A percentile compares a stretch with the other conserved stretches of the same genome.
phyloP scores from a whole-genome alignment of 1,140 invertebrate genomes.

The Pemphigus obesinymphae region DNA sequence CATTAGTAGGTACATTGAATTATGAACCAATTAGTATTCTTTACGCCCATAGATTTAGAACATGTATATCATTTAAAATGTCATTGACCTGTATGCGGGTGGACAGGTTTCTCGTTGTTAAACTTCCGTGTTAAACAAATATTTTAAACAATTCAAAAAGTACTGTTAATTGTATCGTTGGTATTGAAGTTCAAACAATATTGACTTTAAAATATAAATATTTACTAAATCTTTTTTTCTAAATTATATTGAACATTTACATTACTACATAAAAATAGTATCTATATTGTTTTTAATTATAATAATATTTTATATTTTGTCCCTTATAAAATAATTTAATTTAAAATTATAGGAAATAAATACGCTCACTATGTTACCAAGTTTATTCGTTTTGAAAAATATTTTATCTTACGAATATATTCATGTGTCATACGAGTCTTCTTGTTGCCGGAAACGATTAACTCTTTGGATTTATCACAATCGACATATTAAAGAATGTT shows the following conservation, averaged over 20 bases:
- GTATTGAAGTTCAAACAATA: not conserved
- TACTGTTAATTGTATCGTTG: not conserved
- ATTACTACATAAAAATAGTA: no score
- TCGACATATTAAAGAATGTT: not conserved
- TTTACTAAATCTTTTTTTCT: no score
- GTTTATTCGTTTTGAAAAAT: no score
- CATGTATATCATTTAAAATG: not conserved
- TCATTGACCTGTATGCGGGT: constrained; percentile 18
- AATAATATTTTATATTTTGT: not conserved
- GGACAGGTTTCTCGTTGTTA: not conserved
- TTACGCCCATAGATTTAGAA: not conserved
- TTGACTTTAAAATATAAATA: no score
- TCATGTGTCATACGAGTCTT: not conserved
- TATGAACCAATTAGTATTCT: not conserved
- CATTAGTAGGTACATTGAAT: not conserved
- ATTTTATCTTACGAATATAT: not conserved
- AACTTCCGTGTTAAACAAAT: not conserved
- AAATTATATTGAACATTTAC: no score
- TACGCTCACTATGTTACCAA: not conserved
- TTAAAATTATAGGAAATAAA: not conserved
- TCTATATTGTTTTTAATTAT: no score
- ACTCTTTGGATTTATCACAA: not conserved
- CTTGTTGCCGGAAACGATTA: not conserved
- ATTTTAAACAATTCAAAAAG: constrained; percentile 4
- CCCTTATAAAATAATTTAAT: not conserved